phyloP scores from a whole-genome alignment of 2,797 vertebrate species.

The Taenioides sp. region DNA sequence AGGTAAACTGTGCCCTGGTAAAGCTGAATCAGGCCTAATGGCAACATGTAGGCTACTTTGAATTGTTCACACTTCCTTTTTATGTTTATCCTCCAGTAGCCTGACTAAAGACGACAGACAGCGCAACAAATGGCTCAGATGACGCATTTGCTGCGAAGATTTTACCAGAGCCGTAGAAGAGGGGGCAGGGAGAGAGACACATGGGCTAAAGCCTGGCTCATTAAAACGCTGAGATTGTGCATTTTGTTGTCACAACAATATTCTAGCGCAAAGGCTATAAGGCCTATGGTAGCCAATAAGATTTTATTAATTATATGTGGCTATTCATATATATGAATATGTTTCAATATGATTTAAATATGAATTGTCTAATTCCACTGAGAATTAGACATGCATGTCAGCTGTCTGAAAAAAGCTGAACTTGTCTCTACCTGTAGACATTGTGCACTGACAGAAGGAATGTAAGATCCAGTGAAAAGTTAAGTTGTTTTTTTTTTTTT shows the following conservation, averaged over 20 bases:
- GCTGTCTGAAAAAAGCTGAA: conserved; percentile 3
- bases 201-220: conserved; percentile 14
- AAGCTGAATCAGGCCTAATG: not conserved
- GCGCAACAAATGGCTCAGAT: conserved; percentile 40
- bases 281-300: not conserved
- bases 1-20: too few species aligned
- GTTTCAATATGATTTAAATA: not conserved
- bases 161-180: conserved; percentile 21
- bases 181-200: conserved; percentile 65
- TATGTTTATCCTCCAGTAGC: rapidly evolving
- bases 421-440: conserved; percentile 55
- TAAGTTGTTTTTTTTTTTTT: not conserved
- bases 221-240: conserved; percentile 26
- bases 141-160: conserved; percentile 36
- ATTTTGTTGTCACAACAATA: conserved; percentile 2
- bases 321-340: not conserved
- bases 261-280: not conserved
- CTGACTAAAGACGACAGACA: conserved; percentile 14
- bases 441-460: conserved; percentile 43
- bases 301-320: too few species aligned
- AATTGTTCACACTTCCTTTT: conserved; percentile 8
- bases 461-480: conserved; percentile 31
- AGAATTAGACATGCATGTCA: not conserved
- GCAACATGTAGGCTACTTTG: not conserved
- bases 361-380: not conserved